A percentile compares a stretch with the other conserved stretches of the same genome.
These are phyloP conservation scores for Heliangelus exortis DNA, from an alignment of 2,797 vertebrate genomes.

Conservation along the genomic window DNA sequence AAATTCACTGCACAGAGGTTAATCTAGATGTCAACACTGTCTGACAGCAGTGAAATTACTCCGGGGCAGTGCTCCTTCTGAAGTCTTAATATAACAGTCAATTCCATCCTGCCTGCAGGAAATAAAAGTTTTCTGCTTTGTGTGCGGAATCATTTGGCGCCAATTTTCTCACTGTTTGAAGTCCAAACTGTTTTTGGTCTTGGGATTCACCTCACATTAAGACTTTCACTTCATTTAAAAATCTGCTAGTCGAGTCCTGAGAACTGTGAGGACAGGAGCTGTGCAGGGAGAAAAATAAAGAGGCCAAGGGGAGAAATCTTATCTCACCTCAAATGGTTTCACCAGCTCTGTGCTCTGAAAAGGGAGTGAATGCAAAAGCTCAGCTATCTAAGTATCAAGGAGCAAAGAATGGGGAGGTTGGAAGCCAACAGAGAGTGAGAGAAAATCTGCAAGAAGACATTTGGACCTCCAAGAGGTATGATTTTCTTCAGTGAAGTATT, in stretches of 20 bases:
- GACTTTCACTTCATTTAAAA: constrained; percentile 61
- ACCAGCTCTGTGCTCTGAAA: neutral
- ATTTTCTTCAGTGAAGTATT: constrained; percentile 46
- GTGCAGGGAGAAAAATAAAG: neutral
- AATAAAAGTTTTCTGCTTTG: constrained; percentile 82
- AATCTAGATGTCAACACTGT: constrained; percentile 90
- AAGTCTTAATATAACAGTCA: constrained; percentile 86
- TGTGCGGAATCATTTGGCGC: constrained; percentile 76
- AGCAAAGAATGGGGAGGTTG: constrained; percentile 1
- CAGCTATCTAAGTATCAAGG: constrained; percentile 4
- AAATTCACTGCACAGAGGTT: constrained; percentile 87
- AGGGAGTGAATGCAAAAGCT: constrained; percentile 7
- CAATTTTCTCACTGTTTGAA: constrained; percentile 81
- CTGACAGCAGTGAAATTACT: constrained; percentile 87
- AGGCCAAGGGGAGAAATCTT: neutral
- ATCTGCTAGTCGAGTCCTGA: constrained; percentile 40
- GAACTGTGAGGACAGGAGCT: constrained; percentile 4
- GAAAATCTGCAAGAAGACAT: neutral
- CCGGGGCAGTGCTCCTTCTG: constrained; percentile 81
- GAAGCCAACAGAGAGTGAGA: constrained; percentile 19
- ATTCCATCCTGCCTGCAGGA: constrained; percentile 81
- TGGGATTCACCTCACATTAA: constrained; percentile 78
- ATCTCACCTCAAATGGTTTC: neutral
- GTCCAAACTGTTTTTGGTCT: constrained; percentile 78
- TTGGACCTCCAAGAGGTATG: neutral